These are phyloP conservation scores for Redunca redunca DNA, from an alignment of 2,113 vertebrate genomes.

Conservation along the genomic window DNA sequence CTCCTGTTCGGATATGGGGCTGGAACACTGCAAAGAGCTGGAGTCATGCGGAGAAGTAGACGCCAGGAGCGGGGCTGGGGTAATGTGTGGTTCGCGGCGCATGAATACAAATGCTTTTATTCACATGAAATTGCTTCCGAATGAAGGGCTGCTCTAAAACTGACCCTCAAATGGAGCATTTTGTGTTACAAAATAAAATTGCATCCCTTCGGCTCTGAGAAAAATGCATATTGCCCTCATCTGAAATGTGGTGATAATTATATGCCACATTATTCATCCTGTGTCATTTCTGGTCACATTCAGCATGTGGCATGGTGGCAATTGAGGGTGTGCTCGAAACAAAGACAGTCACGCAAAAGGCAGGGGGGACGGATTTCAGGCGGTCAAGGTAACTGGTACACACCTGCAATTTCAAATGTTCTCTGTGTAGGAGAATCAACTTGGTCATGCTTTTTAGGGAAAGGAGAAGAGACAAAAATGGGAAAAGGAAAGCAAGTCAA, in stretches of 20 bases:
- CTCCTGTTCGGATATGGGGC: neutral
- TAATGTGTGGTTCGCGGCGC: neutral
- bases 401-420: neutral
- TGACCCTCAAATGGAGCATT: slow-evolving; percentile 75
- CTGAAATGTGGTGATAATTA: slow-evolving; percentile 75
- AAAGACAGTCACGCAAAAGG: slow-evolving; percentile 61
- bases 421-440: neutral
- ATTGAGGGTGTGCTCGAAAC: slow-evolving; percentile 65
- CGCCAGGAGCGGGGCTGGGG: neutral
- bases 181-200: slow-evolving; percentile 74
- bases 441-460: slow-evolving; percentile 7
- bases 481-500: neutral
- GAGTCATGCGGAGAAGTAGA: neutral
- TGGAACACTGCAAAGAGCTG: neutral
- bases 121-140: slow-evolving; percentile 73
- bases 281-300: slow-evolving; percentile 74
- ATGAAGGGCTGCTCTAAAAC: slow-evolving; percentile 67
- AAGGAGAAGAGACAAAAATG: neutral
- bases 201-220: slow-evolving; percentile 63
- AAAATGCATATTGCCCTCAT: slow-evolving; percentile 74
- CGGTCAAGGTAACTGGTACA: slow-evolving; percentile 28
- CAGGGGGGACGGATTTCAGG: neutral
- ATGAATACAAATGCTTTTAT: slow-evolving; percentile 71
- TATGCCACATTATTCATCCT: slow-evolving; percentile 71
- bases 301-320: slow-evolving; percentile 66